These are phyloP conservation scores for Cephus sareptanus DNA, from an alignment of 2,888 invertebrate species.

Conservation along the genomic window DNA sequence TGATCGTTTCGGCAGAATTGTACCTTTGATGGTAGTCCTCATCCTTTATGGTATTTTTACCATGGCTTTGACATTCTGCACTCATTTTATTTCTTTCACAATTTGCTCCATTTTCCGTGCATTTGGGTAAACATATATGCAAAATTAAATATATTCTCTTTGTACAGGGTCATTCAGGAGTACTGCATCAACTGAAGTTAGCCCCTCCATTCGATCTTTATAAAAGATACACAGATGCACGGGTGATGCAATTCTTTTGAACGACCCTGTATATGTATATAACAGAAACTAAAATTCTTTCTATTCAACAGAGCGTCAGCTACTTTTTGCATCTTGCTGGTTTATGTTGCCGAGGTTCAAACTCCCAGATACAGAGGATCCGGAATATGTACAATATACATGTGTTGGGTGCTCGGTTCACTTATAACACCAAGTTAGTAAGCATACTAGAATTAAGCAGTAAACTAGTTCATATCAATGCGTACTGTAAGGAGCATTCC, in stretches of 20 bases:
- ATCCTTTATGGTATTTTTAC: constrained; percentile 10
- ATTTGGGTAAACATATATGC: constrained; percentile 2
- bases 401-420: constrained; percentile 2
- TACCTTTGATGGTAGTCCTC: constrained; percentile 7
- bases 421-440: too few relatives aligned
- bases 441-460: too few relatives aligned
- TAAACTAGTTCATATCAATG: too few relatives aligned
- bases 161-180: too few relatives aligned
- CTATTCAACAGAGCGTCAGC: constrained; percentile 3
- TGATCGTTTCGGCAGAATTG: constrained; percentile 8
- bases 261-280: background rate
- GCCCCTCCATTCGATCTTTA: too few relatives aligned
- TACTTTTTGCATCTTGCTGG: constrained; percentile 2
- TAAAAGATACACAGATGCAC: too few relatives aligned
- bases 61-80: constrained; percentile 7
- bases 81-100: constrained; percentile 1
- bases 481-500: too few relatives aligned
- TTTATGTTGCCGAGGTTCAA: constrained; percentile 12
- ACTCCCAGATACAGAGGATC: constrained; percentile 7
- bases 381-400: background rate
- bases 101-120: constrained; percentile 5
- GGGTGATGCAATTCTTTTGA: background rate
- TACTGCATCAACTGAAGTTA: too few relatives aligned
- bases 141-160: too few relatives aligned
- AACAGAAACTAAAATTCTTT: background rate